Evolutionary conservation across 2,888 invertebrate genomes (phyloP), one percentile per base, ranked within the genome.

Genomic region (Oligia strigilis): DNA sequence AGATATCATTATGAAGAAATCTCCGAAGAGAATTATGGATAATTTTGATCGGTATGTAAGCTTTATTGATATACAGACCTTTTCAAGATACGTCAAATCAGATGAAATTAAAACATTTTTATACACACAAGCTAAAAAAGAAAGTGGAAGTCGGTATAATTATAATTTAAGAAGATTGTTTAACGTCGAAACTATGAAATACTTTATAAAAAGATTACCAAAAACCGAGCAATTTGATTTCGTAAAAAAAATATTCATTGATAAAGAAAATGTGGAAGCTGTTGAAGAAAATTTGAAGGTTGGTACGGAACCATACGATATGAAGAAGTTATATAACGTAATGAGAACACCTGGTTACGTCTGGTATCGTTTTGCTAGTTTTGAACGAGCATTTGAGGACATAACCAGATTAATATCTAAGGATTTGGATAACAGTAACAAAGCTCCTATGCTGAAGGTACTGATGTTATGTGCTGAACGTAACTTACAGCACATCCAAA

Each of bases 321-420:
- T 92, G 82, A 91, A 83, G 62, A 88, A 83, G 64, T 82, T 94
- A 55, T 86, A 81, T 69, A 70, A 78, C n/a, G 70, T 60, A 66
- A 78, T 84, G 49, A 69, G 66, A 75, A 81, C 77, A 60, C 82
- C 87, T 55, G 80, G 85, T 75, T 92, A 94, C 77, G 69, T 89
- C 17, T 96, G 95, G 95, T 96, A 95, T 81, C 88, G 87, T 62
- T 94, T 92, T 85, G 94, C 95, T 4, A 91, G 93, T 60, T 96
- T 96, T 85, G 88, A 92, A 75, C 86, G 83, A 5, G 95, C 96
- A 19, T 94, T 95, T 85, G 73, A 81, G 19, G 93, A 94, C 78
- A 84, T 89, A 14, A 89, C 87, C n/a, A 81, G 60, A 71, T 65
- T 88, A 40, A 83, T 89, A 76, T 80, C 84, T 5, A 82, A 78